phyloP scores from a whole-genome alignment of 2,113 vertebrate genomes.

The Phodopus roborovskii region DNA sequence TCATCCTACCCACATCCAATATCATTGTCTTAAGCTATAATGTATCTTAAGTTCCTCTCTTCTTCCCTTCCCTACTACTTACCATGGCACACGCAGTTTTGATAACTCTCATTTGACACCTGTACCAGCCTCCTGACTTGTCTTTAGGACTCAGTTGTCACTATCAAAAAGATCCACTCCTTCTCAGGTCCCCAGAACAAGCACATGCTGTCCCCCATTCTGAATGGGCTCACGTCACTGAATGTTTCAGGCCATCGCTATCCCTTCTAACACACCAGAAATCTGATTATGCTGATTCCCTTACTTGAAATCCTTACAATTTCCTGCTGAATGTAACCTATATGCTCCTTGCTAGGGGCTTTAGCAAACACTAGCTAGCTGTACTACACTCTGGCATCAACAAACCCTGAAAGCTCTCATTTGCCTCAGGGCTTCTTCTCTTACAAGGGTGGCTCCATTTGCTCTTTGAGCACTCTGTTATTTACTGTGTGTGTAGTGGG shows the following conservation, averaged over 20 bases:
- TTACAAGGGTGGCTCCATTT: neutral
- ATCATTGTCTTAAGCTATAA: neutral
- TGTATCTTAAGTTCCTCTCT: neutral
- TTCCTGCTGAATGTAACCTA: conserved; percentile 6
- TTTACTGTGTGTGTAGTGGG: neutral
- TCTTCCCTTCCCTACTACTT: neutral
- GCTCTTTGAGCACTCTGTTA: neutral
- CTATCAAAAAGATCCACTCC: neutral
- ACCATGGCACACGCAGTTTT: neutral
- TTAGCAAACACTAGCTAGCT: neutral
- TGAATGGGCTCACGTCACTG: neutral
- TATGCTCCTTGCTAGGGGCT: neutral
- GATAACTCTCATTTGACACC: neutral
- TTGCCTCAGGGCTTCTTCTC: neutral
- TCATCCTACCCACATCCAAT: neutral
- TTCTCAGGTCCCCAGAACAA: neutral
- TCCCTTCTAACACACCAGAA: neutral
- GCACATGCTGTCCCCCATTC: neutral
- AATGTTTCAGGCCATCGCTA: neutral
- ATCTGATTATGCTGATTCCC: neutral
- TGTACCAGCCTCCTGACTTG: neutral
- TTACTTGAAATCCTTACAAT: neutral
- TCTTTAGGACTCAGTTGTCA: neutral
- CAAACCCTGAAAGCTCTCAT: neutral
- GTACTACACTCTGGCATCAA: neutral